These are phyloP conservation scores for Priapulus caudatus DNA, from an alignment of 2,888 invertebrate species.

Conservation along the genomic window DNA sequence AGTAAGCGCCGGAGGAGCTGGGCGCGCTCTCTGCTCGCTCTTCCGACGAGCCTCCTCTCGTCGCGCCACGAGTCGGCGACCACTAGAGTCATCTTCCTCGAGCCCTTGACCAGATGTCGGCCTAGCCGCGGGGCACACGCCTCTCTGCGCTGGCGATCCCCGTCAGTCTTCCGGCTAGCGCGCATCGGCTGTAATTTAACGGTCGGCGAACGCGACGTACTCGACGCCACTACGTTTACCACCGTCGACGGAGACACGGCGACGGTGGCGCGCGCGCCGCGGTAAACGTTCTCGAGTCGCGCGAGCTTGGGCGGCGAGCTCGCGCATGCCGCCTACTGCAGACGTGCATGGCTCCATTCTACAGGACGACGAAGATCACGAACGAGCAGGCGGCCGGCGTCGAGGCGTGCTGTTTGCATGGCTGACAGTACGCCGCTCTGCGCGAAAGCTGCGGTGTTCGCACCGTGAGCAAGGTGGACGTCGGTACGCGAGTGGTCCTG, in stretches of 20 bases:
- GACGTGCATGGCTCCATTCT: constrained; percentile 77
- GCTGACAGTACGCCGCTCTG: constrained; percentile 91
- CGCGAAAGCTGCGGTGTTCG: constrained; percentile 91
- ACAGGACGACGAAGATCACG: constrained; percentile 70
- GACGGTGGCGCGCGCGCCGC: constrained; percentile 75
- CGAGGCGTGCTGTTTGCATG: constrained; percentile 76
- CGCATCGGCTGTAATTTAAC: constrained; percentile 55
- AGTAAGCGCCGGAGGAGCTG: constrained; percentile 87
- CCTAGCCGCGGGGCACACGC: constrained; percentile 87
- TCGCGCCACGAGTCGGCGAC: constrained; percentile 68
- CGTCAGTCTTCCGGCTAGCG: constrained; percentile 69
- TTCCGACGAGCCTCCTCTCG: constrained; percentile 75
- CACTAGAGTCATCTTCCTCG: constrained; percentile 77
- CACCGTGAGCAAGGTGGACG: constrained; percentile 91
- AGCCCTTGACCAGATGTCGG: constrained; percentile 91
- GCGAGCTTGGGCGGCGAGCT: constrained; percentile 68
- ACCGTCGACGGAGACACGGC: constrained; percentile 71
- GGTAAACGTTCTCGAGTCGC: constrained; percentile 75
- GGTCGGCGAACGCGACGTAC: too few species aligned
- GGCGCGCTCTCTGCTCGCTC: constrained; percentile 91
- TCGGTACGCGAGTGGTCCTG: constrained; percentile 86
- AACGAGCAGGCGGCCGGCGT: constrained; percentile 90
- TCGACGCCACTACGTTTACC: too few species aligned
- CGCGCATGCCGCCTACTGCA: constrained; percentile 82
- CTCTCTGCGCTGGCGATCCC: constrained; percentile 93